phyloP scores from a whole-genome alignment of 2,888 invertebrate genomes.

The Trachelus stipa region DNA sequence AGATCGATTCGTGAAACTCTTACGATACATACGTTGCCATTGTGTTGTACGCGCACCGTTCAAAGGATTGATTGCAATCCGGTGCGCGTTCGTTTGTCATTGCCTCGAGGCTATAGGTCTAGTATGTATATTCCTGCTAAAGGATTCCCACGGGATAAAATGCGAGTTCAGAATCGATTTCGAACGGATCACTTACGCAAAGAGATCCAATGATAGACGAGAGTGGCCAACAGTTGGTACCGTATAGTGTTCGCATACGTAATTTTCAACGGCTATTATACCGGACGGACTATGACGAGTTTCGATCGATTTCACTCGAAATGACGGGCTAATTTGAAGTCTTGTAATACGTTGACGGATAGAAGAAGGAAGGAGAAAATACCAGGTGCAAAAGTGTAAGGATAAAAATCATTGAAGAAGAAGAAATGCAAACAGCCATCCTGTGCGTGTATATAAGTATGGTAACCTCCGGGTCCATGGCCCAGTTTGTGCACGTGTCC shows the following conservation, averaged over 20 bases:
- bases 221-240: not conserved
- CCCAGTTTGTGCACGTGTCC: slow-evolving; percentile 34
- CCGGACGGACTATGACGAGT: not conserved
- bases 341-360: not conserved
- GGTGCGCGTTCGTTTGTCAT: not conserved
- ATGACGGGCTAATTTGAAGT: not conserved
- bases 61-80: not conserved
- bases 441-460: not conserved
- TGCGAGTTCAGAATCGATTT: not conserved
- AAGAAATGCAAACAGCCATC: not conserved
- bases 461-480: slow-evolving; percentile 35
- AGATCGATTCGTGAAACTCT: slow-evolving; percentile 1
- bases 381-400: not conserved
- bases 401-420: not conserved
- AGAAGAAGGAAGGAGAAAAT: not conserved
- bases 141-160: not conserved
- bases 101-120: not conserved
- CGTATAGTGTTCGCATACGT: not conserved
- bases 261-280: not conserved
- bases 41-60: not conserved
- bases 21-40: not conserved
- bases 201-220: not conserved
- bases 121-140: not conserved
- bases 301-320: not conserved
- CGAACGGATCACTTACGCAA: not conserved